Evolutionary conservation across 2,888 invertebrate genomes (phyloP).

Genomic region (Copidosoma aretas): DNA sequence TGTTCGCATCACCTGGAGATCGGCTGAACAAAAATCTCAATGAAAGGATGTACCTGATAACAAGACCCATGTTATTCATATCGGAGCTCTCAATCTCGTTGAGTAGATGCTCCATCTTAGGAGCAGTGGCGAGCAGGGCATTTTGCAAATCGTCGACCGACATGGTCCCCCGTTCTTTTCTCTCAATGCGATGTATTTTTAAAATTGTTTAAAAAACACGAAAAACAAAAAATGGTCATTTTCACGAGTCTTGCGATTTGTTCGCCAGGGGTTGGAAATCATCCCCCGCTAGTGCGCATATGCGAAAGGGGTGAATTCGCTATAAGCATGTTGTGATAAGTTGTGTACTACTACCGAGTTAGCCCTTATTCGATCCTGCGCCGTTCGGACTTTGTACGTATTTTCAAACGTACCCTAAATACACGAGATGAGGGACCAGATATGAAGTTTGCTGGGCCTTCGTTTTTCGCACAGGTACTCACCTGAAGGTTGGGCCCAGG

Average conservation of each 20-base stretch:
- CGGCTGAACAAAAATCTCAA: neutral
- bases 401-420: conserved; percentile 21
- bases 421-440: neutral
- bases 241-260: too few species aligned
- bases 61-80: conserved; percentile 61
- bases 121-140: conserved; percentile 51
- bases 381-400: conserved; percentile 42
- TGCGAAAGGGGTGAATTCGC: conserved; percentile 46
- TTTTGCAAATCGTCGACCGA: conserved; percentile 49
- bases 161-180: conserved; percentile 44
- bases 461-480: conserved; percentile 39
- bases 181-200: neutral
- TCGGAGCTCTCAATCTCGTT: conserved; percentile 63
- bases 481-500: conserved; percentile 90
- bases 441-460: too few species aligned
- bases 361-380: conserved; percentile 44
- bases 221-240: too few species aligned
- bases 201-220: too few species aligned
- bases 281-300: conserved; percentile 54
- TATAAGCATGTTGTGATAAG: too few species aligned
- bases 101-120: conserved; percentile 62
- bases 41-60: conserved; percentile 58
- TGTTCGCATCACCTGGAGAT: too few species aligned
- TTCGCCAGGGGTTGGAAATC: neutral
- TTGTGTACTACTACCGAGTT: too few species aligned